These are phyloP conservation scores for Luperina nickerlii DNA, from an alignment of 2,888 invertebrate genomes.

Conservation along the genomic window DNA sequence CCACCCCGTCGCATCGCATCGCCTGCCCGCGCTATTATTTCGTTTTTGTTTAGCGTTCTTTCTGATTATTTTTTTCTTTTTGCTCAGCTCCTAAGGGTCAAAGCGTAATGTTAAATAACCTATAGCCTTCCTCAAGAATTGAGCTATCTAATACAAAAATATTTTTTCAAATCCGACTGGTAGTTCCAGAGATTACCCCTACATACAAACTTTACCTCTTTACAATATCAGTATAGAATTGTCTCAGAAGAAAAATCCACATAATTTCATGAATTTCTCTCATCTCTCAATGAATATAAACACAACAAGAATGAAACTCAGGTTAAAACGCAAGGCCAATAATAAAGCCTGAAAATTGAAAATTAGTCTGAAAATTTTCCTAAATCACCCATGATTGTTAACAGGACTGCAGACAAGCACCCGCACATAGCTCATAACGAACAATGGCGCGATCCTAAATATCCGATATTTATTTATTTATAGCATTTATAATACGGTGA, in stretches of 20 bases:
- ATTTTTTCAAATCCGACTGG: no score
- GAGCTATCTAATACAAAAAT: no score
- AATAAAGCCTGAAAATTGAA: conserved; percentile 22
- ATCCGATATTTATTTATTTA: conserved; percentile 89
- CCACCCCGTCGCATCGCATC: no score
- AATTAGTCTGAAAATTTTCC: conserved; percentile 53
- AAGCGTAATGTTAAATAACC: no score
- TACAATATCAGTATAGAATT: no score
- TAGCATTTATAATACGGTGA: conserved; percentile 90
- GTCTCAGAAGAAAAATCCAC: not conserved
- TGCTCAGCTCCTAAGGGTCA: no score
- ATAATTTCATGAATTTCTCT: not conserved
- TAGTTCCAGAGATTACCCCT: no score
- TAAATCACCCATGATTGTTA: conserved; percentile 65
- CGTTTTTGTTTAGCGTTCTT: no score
- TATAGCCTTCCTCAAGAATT: no score
- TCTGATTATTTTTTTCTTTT: no score
- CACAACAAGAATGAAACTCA: not conserved
- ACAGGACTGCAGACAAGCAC: conserved; percentile 74
- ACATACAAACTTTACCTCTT: no score
- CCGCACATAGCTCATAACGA: conserved; percentile 82
- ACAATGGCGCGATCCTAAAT: conserved; percentile 89
- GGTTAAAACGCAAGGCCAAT: not conserved
- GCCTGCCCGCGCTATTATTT: no score
- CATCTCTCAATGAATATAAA: not conserved